phyloP scores from a whole-genome alignment of 2,113 vertebrate species.

The Boulengeromyrus knoepffleri region DNA sequence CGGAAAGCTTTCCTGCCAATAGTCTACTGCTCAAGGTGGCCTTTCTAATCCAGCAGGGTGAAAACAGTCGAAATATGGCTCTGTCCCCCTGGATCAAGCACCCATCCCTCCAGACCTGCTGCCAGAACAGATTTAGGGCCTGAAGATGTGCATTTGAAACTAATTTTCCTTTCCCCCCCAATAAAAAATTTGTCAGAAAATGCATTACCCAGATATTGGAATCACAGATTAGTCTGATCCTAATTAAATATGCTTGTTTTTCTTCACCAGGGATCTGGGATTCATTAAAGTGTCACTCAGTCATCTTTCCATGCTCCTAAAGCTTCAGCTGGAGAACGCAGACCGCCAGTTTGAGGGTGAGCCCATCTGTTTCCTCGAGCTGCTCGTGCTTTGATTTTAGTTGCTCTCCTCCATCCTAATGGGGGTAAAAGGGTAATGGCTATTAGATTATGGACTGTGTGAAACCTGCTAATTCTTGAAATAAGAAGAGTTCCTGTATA shows the following conservation, averaged over 20 bases:
- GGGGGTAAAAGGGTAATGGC: not conserved
- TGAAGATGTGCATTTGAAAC: not conserved
- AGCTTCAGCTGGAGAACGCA: slow-evolving; percentile 24
- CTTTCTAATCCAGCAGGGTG: not conserved
- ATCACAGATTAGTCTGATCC: not conserved
- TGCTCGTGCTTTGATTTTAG: not conserved
- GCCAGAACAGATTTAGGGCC: not conserved
- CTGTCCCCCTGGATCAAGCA: not conserved
- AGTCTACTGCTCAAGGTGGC: not conserved
- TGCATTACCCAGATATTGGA: not conserved
- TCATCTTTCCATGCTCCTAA: slow-evolving; percentile 44
- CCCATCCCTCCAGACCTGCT: not conserved
- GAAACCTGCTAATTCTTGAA: not conserved
- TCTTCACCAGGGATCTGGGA: slow-evolving; percentile 52
- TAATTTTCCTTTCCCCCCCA: not conserved
- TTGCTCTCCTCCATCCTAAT: not conserved
- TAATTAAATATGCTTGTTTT: slow-evolving; percentile 5
- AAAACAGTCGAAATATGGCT: not conserved
- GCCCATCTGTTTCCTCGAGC: slow-evolving; percentile 30
- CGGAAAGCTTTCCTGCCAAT: not conserved
- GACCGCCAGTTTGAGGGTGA: slow-evolving; percentile 49
- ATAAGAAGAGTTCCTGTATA: no score
- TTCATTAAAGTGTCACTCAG: slow-evolving; percentile 50
- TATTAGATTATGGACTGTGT: not conserved
- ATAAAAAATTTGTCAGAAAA: not conserved